Percentiles rank a stretch among this genome's conserved stretches.
Conservation (phyloP, 2,797 vertebrate species). For the Limosa lapponica region DNA sequence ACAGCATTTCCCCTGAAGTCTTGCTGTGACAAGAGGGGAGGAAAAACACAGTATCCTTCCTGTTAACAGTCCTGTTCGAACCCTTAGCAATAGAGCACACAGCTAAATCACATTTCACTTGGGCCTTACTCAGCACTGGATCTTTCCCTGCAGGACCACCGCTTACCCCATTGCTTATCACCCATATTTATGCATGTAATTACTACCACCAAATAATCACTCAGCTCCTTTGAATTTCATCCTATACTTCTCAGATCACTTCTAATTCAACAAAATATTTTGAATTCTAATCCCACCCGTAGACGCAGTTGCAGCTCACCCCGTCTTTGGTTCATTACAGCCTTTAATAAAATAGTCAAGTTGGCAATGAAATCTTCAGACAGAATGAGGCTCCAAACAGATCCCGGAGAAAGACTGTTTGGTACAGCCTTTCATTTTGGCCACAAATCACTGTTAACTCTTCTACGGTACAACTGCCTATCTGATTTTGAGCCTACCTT, state of each 20-base stretch:
- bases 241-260: neutral
- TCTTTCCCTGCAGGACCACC: neutral
- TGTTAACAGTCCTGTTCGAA: neutral
- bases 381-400: neutral
- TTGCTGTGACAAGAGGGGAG: neutral
- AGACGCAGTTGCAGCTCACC: neutral
- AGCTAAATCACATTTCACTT: neutral
- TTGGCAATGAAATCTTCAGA: neutral
- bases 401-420: neutral
- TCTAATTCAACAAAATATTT: neutral
- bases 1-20: neutral
- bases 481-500: neutral
- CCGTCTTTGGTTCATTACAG: neutral
- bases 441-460: neutral
- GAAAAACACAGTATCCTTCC: neutral
- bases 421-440: neutral
- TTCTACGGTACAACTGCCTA: neutral
- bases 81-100: neutral
- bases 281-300: neutral
- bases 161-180: neutral
- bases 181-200: neutral
- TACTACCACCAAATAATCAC: neutral
- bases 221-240: neutral
- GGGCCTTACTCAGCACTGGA: neutral
- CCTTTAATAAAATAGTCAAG: neutral